Conservation (phyloP, 2,113 vertebrate genomes). For the Acanthisitta chloris region DNA sequence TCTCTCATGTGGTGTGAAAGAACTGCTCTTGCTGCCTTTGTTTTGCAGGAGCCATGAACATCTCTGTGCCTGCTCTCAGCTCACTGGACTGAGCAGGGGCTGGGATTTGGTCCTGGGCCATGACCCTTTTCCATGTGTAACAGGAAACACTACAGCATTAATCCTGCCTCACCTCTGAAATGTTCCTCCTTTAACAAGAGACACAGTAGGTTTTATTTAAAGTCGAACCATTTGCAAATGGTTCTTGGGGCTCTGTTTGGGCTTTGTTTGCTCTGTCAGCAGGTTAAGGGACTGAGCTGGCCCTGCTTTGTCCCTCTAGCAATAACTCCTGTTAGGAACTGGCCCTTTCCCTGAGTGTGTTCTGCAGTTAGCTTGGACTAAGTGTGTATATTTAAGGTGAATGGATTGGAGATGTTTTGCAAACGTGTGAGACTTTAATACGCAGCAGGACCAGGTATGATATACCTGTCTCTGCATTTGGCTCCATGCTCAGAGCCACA, state of each 20-base stretch:
- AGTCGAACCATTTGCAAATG: neutral
- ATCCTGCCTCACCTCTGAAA: neutral
- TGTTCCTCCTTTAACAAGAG: neutral
- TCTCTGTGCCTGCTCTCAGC: neutral
- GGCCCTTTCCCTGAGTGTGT: neutral
- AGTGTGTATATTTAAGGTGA: neutral
- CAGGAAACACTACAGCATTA: accelerated
- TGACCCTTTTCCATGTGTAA: neutral
- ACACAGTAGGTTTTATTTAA: neutral
- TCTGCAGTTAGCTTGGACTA: neutral
- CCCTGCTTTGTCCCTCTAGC: constrained; percentile 6
- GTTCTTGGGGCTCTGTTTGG: neutral
- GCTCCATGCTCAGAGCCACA: neutral
- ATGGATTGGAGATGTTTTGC: neutral
- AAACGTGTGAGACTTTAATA: neutral
- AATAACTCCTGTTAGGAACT: neutral
- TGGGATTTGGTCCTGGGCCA: neutral
- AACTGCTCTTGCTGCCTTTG: neutral
- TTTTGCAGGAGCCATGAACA: neutral
- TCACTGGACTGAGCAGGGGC: accelerated
- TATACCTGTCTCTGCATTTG: neutral
- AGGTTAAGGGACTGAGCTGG: neutral
- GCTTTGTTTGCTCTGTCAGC: neutral
- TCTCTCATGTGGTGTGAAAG: neutral
- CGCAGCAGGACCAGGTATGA: neutral